A percentile compares a stretch with the other conserved stretches of the same genome.
These are phyloP conservation scores for Cydia fagiglandana DNA, from an alignment of 1,140 invertebrate species.

Conservation along the genomic window DNA sequence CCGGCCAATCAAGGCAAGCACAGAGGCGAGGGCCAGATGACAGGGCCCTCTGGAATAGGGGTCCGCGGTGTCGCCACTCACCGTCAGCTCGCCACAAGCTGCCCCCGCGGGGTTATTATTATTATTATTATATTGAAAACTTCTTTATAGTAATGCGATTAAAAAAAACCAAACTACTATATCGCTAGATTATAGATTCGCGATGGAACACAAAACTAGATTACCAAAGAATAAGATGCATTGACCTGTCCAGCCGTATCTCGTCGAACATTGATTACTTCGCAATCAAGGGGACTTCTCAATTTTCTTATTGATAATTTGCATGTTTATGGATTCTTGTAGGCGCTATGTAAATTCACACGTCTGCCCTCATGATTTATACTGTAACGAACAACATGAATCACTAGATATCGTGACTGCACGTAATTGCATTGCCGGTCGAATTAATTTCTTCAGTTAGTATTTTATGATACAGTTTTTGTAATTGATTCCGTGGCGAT, in stretches of 20 bases:
- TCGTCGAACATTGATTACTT: slow-evolving; percentile 19
- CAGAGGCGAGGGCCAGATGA: too few relatives aligned
- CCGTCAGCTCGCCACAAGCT: too few relatives aligned
- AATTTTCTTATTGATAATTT: slow-evolving; percentile 50
- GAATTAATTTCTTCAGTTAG: slow-evolving; percentile 71
- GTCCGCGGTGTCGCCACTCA: too few relatives aligned
- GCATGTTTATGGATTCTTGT: slow-evolving; percentile 59
- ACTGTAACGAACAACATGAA: slow-evolving; percentile 65
- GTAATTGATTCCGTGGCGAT: slow-evolving; percentile 67
- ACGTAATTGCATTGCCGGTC: slow-evolving; percentile 73
- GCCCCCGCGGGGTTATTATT: too few relatives aligned
- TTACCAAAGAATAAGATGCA: not conserved
- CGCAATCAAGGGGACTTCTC: slow-evolving; percentile 27
- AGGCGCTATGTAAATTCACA: slow-evolving; percentile 64
- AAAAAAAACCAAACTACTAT: too few relatives aligned
- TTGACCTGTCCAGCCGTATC: not conserved
- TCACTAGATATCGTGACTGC: slow-evolving; percentile 68
- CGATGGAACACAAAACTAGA: too few relatives aligned
- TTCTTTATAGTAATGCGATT: too few relatives aligned
- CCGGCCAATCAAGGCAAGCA: too few relatives aligned
- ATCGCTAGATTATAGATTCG: too few relatives aligned
- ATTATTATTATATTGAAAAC: too few relatives aligned
- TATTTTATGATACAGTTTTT: slow-evolving; percentile 70
- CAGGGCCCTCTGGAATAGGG: too few relatives aligned
- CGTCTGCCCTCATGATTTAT: slow-evolving; percentile 62